Conservation (phyloP, 2,888 invertebrate genomes). For the Eristalis arbustorum region DNA sequence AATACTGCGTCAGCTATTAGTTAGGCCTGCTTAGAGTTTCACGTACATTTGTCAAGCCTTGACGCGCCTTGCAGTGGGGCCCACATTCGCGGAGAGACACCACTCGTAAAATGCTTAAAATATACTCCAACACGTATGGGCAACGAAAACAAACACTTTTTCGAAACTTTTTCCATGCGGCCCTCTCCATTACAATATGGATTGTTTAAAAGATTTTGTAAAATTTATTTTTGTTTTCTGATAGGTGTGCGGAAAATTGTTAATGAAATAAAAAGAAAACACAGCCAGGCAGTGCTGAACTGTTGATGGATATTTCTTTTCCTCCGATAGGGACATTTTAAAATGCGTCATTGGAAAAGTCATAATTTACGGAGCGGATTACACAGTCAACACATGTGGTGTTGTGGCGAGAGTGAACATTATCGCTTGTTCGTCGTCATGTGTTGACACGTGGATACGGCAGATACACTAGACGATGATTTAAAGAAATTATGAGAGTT, state of each 20-base stretch:
- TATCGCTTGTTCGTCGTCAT: not conserved
- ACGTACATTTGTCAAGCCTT: constrained; percentile 34
- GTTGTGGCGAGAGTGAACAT: not conserved
- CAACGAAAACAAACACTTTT: constrained; percentile 6
- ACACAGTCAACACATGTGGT: not conserved
- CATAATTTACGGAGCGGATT: not conserved
- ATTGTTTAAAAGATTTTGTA: constrained; percentile 7
- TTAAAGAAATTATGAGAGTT: not conserved
- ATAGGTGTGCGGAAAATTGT: constrained; percentile 8
- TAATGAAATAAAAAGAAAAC: not conserved
- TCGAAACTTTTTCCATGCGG: not conserved
- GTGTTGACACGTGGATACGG: not conserved
- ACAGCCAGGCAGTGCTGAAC: not conserved
- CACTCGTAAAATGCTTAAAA: not conserved
- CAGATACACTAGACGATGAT: not conserved
- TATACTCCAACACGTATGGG: not conserved
- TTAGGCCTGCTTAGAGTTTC: not conserved
- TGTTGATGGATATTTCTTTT: not conserved
- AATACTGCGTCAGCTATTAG: constrained; percentile 1
- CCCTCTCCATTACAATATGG: not conserved
- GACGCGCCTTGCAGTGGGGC: not conserved
- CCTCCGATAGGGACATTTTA: not conserved
- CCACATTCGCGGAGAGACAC: not conserved
- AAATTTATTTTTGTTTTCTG: constrained; percentile 11
- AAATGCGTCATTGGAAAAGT: not conserved